phyloP scores from a whole-genome alignment of 2,113 vertebrate species.

The Cervus canadensis region DNA sequence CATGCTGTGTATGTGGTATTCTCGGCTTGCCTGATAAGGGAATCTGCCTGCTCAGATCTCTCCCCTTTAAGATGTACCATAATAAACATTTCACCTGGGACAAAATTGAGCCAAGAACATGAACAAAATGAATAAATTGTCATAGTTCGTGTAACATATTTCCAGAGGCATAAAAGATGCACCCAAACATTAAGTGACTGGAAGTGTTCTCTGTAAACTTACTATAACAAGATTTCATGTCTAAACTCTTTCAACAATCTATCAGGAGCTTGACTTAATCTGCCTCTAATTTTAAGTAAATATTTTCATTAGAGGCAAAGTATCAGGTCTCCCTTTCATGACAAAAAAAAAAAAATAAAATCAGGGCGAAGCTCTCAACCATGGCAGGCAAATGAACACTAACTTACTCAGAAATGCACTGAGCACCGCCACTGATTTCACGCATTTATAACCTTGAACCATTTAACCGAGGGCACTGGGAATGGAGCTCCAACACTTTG shows the following conservation, averaged over 20 bases:
- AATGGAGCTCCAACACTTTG: not conserved
- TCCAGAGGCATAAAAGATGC: not conserved
- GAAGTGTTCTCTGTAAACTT: not conserved
- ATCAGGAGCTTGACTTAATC: not conserved
- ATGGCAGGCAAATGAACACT: not conserved
- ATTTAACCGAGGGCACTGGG: not conserved
- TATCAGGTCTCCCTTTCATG: not conserved
- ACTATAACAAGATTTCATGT: not conserved
- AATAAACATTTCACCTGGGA: constrained; percentile 16
- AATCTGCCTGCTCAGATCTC: constrained; percentile 11
- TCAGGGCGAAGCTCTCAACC: not conserved
- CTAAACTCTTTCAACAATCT: not conserved
- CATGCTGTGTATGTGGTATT: not conserved
- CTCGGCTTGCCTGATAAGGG: constrained; percentile 10
- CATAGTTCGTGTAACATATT: constrained; percentile 38
- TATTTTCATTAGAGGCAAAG: not conserved
- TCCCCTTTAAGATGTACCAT: constrained; percentile 20
- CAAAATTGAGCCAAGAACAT: constrained; percentile 33
- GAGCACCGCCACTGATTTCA: not conserved
- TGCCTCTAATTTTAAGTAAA: not conserved
- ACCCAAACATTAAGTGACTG: not conserved
- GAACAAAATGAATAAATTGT: constrained; percentile 51
- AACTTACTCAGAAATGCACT: not conserved
- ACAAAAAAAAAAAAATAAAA: not conserved
- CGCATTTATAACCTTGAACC: not conserved